Base-by-base conservation (phyloP, 2,888 invertebrate species). In the Monochamus alternatus region DNA sequence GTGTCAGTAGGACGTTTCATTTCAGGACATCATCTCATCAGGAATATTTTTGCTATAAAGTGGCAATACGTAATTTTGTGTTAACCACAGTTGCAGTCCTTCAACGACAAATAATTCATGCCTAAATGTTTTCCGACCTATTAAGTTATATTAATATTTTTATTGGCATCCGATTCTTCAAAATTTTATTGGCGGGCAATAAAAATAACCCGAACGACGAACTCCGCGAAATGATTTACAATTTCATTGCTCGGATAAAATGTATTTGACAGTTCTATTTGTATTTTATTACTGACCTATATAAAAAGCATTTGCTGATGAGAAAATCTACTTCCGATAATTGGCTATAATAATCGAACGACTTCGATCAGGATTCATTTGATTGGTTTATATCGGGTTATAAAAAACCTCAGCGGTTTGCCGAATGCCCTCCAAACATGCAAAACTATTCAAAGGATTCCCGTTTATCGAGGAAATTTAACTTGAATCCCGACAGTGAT, bases 221-320 rank as follows among this genome's bases (percentile, higher is more conserved):
- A 5, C 47, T 47, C 5, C 47, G 12, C 12, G 7, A 38, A 47
- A 47, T 47, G 10, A 47, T 47, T 47, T 47, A 47, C 47, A 47
- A 12, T 47, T 47, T 47, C 47, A 47, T 47, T 47, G 47, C 55
- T 8, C n/a, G n/a, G 55, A 55, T 55, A n/a, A 55, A 55, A 55
- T 55, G 55, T 55, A 55, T n/a, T n/a, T 55, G 55, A 55, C 55
- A 55, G 55, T 55, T 55, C 55, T 55, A 55, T 55, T 55, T 22
- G 14, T 55, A 55, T 55, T 55, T 55, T 55, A 55, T 55, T 55
- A 22, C 55, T 14, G 55, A 22, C 14, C 55, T 55, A 14, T 55
- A 55, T 55, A 55, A 55, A 55, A 55, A 55, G 55, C 55, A 55
- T 55, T 55, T 55, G 55, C 55, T 55, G 55, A 55, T 55, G 55